phyloP scores from a whole-genome alignment of 2,888 invertebrate species.

The Abrostola triplasia region DNA sequence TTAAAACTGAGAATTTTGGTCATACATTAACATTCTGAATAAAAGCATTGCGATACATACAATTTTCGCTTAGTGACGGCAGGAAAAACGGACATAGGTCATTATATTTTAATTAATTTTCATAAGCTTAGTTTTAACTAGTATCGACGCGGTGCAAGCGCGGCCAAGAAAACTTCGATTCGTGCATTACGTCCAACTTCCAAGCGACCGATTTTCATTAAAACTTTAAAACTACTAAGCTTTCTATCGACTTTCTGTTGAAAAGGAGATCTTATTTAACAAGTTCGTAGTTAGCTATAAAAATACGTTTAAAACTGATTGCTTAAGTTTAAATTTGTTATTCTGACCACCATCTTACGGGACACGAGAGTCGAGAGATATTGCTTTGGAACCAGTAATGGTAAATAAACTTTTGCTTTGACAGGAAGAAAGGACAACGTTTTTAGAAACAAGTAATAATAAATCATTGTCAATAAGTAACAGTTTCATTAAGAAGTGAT shows the following conservation, averaged over 20 bases:
- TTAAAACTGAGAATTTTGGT: too few relatives aligned
- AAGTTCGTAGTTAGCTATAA: constrained; percentile 20
- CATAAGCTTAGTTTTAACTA: constrained; percentile 8
- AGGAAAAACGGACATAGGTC: background rate
- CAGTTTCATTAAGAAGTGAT: too few relatives aligned
- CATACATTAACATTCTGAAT: too few relatives aligned
- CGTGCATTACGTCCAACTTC: constrained; percentile 33
- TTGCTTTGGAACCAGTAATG: background rate
- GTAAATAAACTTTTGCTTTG: constrained; percentile 2
- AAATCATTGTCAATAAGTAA: too few relatives aligned
- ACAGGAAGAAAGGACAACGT: too few relatives aligned
- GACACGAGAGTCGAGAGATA: too few relatives aligned
- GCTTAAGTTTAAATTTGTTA: constrained; percentile 17
- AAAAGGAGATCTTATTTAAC: constrained; percentile 17
- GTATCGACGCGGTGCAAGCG: constrained; percentile 7
- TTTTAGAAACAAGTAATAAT: too few relatives aligned
- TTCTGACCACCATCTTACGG: constrained; percentile 3
- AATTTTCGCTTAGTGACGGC: too few relatives aligned
- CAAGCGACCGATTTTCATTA: constrained; percentile 38
- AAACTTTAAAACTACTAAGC: constrained; percentile 31
- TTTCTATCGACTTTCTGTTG: constrained; percentile 26
- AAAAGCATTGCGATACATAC: too few relatives aligned
- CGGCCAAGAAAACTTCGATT: constrained; percentile 36
- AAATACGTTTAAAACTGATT: constrained; percentile 31
- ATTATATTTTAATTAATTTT: background rate